phyloP scores from a whole-genome alignment of 1,140 invertebrate species.

The Trichonephila clavipes region DNA sequence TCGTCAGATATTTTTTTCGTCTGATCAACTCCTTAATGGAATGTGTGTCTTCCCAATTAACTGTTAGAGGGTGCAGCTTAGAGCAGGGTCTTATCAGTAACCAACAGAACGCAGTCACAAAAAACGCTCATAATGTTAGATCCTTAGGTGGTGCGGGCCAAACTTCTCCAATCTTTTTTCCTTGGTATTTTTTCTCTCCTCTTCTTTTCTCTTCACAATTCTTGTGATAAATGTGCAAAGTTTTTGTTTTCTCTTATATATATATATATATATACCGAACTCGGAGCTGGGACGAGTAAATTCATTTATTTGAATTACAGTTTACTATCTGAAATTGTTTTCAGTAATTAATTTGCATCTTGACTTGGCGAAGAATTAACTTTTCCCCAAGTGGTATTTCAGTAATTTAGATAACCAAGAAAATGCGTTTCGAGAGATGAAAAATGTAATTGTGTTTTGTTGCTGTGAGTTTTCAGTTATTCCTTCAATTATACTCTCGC shows the following conservation, averaged over 20 bases:
- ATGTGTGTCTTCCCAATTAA: conserved; percentile 34
- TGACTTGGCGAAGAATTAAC: conserved; percentile 52
- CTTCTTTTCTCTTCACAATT: background rate
- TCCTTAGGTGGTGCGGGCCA: conserved; percentile 31
- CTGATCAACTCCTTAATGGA: conserved; percentile 18
- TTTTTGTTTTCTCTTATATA: conserved; percentile 11
- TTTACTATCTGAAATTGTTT: conserved; percentile 62
- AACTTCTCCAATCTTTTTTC: background rate
- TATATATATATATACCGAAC: background rate
- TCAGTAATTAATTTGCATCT: conserved; percentile 47
- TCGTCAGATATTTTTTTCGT: background rate
- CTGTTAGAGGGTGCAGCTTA: background rate
- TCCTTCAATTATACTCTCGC: conserved; percentile 7
- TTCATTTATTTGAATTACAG: conserved; percentile 64
- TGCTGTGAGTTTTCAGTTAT: conserved; percentile 37
- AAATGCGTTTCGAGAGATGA: background rate
- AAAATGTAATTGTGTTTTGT: conserved; percentile 44
- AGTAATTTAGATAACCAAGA: conserved; percentile 50
- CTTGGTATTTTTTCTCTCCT: background rate
- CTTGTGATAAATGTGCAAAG: conserved; percentile 36
- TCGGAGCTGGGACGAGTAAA: background rate
- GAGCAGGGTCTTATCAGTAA: background rate
- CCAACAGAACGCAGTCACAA: conserved; percentile 2
- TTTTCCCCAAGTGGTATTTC: conserved; percentile 17
- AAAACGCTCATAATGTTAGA: background rate